Base-by-base conservation (phyloP, 2,888 invertebrate genomes). In the Limenitis camilla region DNA sequence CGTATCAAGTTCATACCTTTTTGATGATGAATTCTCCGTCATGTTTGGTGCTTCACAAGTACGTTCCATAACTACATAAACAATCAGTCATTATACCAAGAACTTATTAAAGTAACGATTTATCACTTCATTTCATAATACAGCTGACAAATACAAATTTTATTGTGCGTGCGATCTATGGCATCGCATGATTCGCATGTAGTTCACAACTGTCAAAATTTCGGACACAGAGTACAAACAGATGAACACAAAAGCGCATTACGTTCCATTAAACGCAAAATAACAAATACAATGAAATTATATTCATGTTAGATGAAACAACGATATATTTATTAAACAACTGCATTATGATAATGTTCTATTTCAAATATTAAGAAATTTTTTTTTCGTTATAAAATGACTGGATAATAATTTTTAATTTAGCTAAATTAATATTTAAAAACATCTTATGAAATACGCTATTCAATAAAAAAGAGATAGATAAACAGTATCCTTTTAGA, bases 11-110 rank as follows among this genome's bases (percentile, higher is more conserved):
- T 61, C 60, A 79, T 77, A 83, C 86, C 81, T 86, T 69, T 86
- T 86, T 55, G 87, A 84, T 55, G 87, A 84, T 70, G 86, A 79
- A 76, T 79, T 85, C 78, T 86, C 85, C 67, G 76, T 85, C 85
- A 86, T 86, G 74, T 77, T 80, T 61, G 65, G 45, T 67, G 47
- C 64, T 68, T 69, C 69, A 71, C 69, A 69, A 66, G 67, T 64
- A 72, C 60, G 58, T 63, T 58, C 61, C 56, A 56, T 58, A 63
- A 65, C 62, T 58, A 67, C 65, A 63, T 61, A 61, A 67, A 68
- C 66, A 64, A 71, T 64, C 61, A 69, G 72, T 64, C 80, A 81
- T 81, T 70, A 72, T 76, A 61, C 53, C 52, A 31, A 53, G 59
- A 49, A 40, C 47, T 53, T 49, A 30, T 29, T 44, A 31, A 19